Evolutionary conservation across 2,113 vertebrate species (phyloP).

Genomic region (Lepisosteus osseus): DNA sequence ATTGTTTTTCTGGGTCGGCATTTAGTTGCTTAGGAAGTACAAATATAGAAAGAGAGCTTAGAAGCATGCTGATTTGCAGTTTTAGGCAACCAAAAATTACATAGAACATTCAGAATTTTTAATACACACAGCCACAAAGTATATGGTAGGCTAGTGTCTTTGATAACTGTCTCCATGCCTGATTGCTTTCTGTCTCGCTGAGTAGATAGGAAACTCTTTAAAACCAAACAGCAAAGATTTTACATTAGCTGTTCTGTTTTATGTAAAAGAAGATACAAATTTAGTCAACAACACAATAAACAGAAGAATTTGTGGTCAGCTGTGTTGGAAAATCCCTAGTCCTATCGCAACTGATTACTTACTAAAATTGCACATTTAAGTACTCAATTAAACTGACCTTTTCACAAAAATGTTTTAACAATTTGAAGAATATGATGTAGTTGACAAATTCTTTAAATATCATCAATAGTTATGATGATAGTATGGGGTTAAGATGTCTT

Average conservation of each 20-base stretch:
- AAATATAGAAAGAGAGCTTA: conserved; percentile 58
- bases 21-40: conserved; percentile 50
- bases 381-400: no score
- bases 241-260: conserved; percentile 33
- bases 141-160: conserved; percentile 58
- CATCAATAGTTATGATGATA: no score
- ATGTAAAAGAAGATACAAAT: conserved; percentile 8
- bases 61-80: conserved; percentile 65
- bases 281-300: neutral
- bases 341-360: neutral
- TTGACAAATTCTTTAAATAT: no score
- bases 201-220: conserved; percentile 43
- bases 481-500: no score
- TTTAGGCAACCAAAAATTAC: conserved; percentile 66
- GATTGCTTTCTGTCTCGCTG: conserved; percentile 52
- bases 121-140: conserved; percentile 68
- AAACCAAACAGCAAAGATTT: conserved; percentile 36
- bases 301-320: neutral
- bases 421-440: no score
- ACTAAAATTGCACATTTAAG: no score
- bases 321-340: neutral
- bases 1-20: conserved; percentile 40
- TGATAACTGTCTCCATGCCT: conserved; percentile 65
- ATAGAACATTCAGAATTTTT: conserved; percentile 64
- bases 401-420: no score